A percentile compares a stretch with the other conserved stretches of the same genome.
These are phyloP conservation scores for Tiliqua scincoides DNA, from an alignment of 2,113 vertebrate species.

Conservation along the genomic window DNA sequence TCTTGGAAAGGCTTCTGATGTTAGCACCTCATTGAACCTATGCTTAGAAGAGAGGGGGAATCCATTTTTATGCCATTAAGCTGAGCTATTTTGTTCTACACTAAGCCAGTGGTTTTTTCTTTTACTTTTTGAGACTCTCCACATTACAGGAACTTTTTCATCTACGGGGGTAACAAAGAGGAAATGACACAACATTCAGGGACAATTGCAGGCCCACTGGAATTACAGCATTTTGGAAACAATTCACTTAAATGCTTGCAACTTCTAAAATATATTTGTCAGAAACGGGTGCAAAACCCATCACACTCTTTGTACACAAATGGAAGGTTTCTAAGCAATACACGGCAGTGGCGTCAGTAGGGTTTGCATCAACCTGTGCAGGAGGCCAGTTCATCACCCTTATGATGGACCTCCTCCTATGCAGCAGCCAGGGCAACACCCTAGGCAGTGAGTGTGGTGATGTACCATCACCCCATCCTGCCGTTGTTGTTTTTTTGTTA, in stretches of 20 bases:
- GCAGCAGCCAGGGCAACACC: too few species aligned
- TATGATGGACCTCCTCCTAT: too few species aligned
- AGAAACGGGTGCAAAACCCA: fast-evolving
- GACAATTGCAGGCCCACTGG: fast-evolving
- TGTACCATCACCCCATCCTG: too few species aligned
- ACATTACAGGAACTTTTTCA: slow-evolving; percentile 9
- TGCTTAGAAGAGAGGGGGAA: neutral
- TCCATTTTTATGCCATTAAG: slow-evolving; percentile 10
- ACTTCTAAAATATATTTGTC: fast-evolving
- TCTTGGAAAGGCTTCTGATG: neutral
- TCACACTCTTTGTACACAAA: neutral
- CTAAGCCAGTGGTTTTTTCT: slow-evolving; percentile 23
- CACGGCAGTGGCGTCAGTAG: too few species aligned
- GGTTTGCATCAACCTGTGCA: too few species aligned
- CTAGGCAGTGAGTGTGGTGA: too few species aligned
- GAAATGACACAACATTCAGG: neutral
- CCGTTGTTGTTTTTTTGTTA: too few species aligned
- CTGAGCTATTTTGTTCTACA: neutral
- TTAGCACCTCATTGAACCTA: neutral
- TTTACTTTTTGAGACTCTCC: slow-evolving; percentile 1
- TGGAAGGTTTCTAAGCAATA: neutral
- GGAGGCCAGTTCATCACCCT: too few species aligned
- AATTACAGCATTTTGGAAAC: neutral
- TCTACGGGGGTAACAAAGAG: neutral
- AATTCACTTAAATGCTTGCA: neutral